Percentiles rank a stretch among this genome's conserved stretches.
These are phyloP conservation scores for Scaptomyza pallida DNA, from an alignment of 1,140 invertebrate species.

Conservation along the genomic window DNA sequence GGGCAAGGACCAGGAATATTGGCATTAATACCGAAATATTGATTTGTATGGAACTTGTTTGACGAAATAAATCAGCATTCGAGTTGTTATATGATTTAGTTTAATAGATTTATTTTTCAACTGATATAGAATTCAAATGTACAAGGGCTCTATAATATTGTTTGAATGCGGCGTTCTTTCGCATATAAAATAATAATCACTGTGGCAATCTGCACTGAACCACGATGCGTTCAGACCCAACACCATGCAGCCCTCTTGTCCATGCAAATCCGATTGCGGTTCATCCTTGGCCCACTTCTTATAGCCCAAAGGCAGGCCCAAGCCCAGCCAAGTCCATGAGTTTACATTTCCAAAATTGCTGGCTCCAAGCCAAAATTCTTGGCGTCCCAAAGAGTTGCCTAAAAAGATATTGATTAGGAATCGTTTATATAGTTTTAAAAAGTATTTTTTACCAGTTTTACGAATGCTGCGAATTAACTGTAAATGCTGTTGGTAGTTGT, in stretches of 20 bases:
- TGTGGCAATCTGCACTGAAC: conserved; percentile 47
- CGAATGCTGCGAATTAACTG: conserved; percentile 28
- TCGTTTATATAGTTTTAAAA: neutral
- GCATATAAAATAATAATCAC: conserved; percentile 50
- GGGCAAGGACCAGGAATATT: too few relatives aligned
- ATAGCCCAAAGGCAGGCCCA: conserved; percentile 53
- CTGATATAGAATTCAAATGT: conserved; percentile 3
- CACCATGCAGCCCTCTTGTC: conserved; percentile 32
- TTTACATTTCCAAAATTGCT: conserved; percentile 36
- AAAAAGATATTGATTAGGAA: neutral
- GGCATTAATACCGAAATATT: too few relatives aligned
- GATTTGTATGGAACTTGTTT: too few relatives aligned
- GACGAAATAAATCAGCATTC: too few relatives aligned
- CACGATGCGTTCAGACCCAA: conserved; percentile 36
- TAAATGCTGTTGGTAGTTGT: conserved; percentile 38
- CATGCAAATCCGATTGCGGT: conserved; percentile 12
- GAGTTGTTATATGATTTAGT: too few relatives aligned
- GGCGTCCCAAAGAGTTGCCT: conserved; percentile 30
- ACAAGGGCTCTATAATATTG: conserved; percentile 4
- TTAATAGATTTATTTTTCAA: too few relatives aligned
- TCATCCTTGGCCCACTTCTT: conserved; percentile 43
- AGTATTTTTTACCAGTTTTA: conserved; percentile 29
- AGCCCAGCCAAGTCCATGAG: conserved; percentile 55
- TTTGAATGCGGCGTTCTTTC: conserved; percentile 34
- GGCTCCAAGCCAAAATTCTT: conserved; percentile 58